A percentile compares a stretch with the other conserved stretches of the same genome.
phyloP scores from a whole-genome alignment of 1,140 invertebrate genomes.

The Colletes gigas region DNA sequence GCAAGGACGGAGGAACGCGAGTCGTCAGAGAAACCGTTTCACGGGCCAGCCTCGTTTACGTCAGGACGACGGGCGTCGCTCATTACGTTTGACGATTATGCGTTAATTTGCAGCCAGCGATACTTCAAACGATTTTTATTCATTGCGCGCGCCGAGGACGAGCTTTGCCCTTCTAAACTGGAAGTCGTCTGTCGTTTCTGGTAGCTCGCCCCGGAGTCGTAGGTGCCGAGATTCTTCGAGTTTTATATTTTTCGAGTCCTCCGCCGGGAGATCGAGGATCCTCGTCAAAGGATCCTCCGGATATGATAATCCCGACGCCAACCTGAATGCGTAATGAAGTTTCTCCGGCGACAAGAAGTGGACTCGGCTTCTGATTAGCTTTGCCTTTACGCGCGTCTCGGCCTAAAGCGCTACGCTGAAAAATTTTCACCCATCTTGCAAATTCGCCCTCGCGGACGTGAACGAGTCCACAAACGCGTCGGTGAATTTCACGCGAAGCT shows the following conservation, averaged over 20 bases:
- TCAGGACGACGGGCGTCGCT: slow-evolving; percentile 57
- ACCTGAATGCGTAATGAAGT: slow-evolving; percentile 79
- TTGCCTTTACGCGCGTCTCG: slow-evolving; percentile 64
- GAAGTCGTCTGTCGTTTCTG: slow-evolving; percentile 59
- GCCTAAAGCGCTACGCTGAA: not conserved
- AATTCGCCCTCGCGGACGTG: not conserved
- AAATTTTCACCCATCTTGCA: slow-evolving; percentile 18
- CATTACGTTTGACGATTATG: slow-evolving; percentile 82
- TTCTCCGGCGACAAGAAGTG: slow-evolving; percentile 55
- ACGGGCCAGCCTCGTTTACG: slow-evolving; percentile 42
- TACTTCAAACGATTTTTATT: slow-evolving; percentile 82
- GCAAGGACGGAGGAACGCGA: slow-evolving; percentile 10
- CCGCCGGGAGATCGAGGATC: slow-evolving; percentile 50
- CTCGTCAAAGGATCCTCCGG: slow-evolving; percentile 74
- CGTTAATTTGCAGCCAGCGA: slow-evolving; percentile 80
- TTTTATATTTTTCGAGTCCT: slow-evolving; percentile 68
- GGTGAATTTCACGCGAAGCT: not conserved
- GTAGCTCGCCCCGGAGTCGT: slow-evolving; percentile 59
- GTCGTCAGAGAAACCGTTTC: slow-evolving; percentile 25
- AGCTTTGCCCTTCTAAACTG: slow-evolving; percentile 64
- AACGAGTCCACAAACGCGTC: not conserved
- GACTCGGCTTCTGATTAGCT: slow-evolving; percentile 75
- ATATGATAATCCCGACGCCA: slow-evolving; percentile 78
- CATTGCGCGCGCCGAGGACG: slow-evolving; percentile 76
- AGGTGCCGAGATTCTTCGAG: slow-evolving; percentile 63